These are phyloP conservation scores for Glyphotaelius pellucidus DNA, from an alignment of 2,888 invertebrate species.

Conservation along the genomic window DNA sequence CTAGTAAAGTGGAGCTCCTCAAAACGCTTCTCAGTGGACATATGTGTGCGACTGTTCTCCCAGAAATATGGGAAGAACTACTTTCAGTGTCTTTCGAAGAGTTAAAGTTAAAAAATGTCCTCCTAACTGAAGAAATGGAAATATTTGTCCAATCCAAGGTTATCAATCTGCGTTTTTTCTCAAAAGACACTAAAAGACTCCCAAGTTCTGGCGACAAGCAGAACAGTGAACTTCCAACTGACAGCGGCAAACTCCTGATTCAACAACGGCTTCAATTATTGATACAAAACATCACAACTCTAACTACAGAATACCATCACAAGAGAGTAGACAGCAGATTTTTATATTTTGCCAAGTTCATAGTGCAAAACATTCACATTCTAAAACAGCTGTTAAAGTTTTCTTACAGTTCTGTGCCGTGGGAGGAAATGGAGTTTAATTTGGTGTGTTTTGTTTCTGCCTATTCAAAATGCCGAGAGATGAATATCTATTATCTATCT, in stretches of 20 bases:
- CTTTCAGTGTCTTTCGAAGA: not conserved
- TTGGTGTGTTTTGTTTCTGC: not conserved
- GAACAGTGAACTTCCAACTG: not conserved
- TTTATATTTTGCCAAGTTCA: not conserved
- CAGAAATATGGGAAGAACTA: not conserved
- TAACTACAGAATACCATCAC: not conserved
- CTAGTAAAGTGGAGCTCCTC: not conserved
- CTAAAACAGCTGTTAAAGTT: not conserved
- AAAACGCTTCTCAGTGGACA: not conserved
- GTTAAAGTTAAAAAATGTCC: constrained; percentile 21
- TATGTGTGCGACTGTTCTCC: too few species aligned
- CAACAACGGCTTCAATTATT: not conserved
- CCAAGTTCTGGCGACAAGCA: not conserved
- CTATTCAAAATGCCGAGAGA: not conserved
- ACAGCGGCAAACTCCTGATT: not conserved
- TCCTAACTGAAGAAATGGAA: not conserved
- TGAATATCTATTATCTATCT: not conserved
- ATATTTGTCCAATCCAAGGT: constrained; percentile 14
- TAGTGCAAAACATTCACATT: constrained; percentile 15
- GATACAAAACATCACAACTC: too few species aligned
- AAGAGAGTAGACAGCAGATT: not conserved
- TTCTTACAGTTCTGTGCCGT: not conserved
- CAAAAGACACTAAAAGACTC: not conserved
- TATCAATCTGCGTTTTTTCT: not conserved
- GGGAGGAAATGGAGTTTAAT: constrained; percentile 37